phyloP scores from a whole-genome alignment of 2,113 vertebrate species.

The Syrrhaptes paradoxus region DNA sequence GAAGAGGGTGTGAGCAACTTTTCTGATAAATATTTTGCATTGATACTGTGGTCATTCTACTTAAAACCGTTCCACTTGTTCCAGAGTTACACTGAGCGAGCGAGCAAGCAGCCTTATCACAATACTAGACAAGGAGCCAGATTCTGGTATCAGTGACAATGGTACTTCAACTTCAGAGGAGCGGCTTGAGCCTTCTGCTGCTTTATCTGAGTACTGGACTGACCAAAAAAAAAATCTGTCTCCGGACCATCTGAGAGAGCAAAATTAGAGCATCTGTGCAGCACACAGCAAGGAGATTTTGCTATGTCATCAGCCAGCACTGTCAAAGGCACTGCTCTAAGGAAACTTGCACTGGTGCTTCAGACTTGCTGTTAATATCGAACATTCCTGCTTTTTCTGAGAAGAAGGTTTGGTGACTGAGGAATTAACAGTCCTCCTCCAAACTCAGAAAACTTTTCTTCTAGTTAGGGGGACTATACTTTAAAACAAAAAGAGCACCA shows the following conservation, averaged over 20 bases:
- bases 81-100: neutral
- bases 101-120: neutral
- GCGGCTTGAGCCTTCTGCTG: neutral
- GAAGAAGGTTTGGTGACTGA: neutral
- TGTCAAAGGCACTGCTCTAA: neutral
- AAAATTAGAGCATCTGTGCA: slow-evolving; percentile 17
- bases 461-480: neutral
- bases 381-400: neutral
- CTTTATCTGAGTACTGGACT: neutral
- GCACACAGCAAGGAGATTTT: neutral
- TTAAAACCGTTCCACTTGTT: neutral
- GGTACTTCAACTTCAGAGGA: neutral
- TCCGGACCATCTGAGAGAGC: neutral
- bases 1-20: neutral
- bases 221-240: neutral
- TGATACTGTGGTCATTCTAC: neutral
- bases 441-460: neutral
- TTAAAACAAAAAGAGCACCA: neutral
- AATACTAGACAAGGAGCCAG: neutral
- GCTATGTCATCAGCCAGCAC: neutral
- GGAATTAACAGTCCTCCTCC: neutral
- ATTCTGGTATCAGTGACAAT: neutral
- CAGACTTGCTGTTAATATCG: neutral
- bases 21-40: neutral
- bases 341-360: neutral